phyloP scores from a whole-genome alignment of 2,888 invertebrate genomes.

The Tromatobia lineatoria region DNA sequence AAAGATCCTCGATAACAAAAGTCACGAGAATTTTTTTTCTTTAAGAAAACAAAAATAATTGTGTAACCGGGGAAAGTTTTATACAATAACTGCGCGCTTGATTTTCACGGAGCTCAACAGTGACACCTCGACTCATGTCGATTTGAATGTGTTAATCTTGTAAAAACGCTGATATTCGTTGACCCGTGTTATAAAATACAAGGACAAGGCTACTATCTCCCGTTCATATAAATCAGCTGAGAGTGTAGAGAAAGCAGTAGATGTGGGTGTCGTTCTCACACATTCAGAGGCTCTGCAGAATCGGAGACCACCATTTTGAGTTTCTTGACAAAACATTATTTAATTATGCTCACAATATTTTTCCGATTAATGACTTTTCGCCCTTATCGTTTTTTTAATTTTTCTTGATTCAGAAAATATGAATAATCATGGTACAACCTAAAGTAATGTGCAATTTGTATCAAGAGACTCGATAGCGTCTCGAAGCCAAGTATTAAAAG shows the following conservation, averaged over 20 bases:
- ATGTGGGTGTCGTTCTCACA: not conserved
- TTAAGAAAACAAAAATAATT: not conserved
- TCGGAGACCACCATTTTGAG: too few relatives aligned
- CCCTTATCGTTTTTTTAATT: too few relatives aligned
- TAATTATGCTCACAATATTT: too few relatives aligned
- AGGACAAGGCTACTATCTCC: slow-evolving; percentile 48
- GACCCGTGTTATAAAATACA: slow-evolving; percentile 51
- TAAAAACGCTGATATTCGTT: slow-evolving; percentile 62
- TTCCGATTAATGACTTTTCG: too few relatives aligned
- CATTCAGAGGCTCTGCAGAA: not conserved
- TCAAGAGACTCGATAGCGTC: too few relatives aligned
- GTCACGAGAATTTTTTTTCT: not conserved
- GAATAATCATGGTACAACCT: too few relatives aligned
- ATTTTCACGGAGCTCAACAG: not conserved
- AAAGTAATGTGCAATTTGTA: too few relatives aligned
- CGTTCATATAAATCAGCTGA: slow-evolving; percentile 28
- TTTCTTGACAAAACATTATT: too few relatives aligned
- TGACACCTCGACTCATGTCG: slow-evolving; percentile 42
- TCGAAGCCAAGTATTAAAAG: too few relatives aligned
- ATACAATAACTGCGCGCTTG: slow-evolving; percentile 19
- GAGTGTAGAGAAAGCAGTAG: not conserved
- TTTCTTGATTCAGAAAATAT: too few relatives aligned
- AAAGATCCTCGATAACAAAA: not conserved
- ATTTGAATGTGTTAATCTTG: slow-evolving; percentile 56
- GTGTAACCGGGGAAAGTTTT: not conserved